Evolutionary conservation across 2,888 invertebrate species (phyloP).

Genomic region (Euplexia lucipara): DNA sequence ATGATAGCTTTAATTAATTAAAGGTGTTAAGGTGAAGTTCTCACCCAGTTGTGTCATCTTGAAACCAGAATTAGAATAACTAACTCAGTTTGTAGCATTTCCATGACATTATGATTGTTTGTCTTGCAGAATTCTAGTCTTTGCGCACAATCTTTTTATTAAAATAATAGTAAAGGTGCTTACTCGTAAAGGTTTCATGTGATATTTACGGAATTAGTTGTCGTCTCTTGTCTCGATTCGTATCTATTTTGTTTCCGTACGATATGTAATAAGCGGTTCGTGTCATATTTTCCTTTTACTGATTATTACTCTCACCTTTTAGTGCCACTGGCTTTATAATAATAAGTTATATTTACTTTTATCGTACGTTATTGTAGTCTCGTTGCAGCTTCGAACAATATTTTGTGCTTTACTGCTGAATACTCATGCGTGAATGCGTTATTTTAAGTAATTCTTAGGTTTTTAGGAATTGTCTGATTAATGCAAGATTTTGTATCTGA

Average conservation of each 20-base stretch:
- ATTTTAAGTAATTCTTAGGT: conserved; percentile 82
- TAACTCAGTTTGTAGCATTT: conserved; percentile 72
- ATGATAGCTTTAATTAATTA: conserved; percentile 84
- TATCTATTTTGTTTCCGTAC: conserved; percentile 73
- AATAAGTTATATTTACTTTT: conserved; percentile 79
- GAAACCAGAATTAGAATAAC: conserved; percentile 55
- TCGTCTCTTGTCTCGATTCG: conserved; percentile 73
- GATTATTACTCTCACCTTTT: conserved; percentile 83
- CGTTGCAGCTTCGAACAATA: conserved; percentile 90
- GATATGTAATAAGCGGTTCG: conserved; percentile 82
- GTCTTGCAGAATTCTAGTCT: conserved; percentile 87
- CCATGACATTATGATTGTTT: conserved; percentile 81
- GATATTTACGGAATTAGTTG: conserved; percentile 81
- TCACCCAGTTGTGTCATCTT: conserved; percentile 60
- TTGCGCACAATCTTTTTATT: conserved; percentile 84
- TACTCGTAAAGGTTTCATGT: conserved; percentile 85
- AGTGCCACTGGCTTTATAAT: conserved; percentile 88
- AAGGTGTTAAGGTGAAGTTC: conserved; percentile 67
- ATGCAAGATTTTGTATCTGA: conserved; percentile 87
- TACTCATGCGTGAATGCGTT: conserved; percentile 90
- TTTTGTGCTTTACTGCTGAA: conserved; percentile 90
- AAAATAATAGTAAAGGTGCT: conserved; percentile 84
- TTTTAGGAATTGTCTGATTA: conserved; percentile 79
- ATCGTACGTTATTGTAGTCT: conserved; percentile 82
- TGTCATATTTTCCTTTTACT: conserved; percentile 88